phyloP scores from a whole-genome alignment of 2,113 vertebrate genomes.

The Sylvietta virens region DNA sequence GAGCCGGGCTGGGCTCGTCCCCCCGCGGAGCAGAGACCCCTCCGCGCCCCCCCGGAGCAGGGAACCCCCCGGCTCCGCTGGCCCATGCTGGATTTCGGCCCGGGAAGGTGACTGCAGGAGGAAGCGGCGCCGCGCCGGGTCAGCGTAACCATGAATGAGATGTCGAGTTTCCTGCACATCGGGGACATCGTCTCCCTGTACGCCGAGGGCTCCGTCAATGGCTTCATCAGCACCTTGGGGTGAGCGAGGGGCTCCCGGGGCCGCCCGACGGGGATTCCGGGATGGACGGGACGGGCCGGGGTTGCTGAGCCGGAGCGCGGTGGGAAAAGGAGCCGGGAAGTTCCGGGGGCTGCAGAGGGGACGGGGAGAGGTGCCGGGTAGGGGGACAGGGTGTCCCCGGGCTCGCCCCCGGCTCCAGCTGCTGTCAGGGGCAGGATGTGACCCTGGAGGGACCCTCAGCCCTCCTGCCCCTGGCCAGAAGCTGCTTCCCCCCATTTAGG shows the following conservation, averaged over 20 bases:
- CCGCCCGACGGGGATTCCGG: rapidly evolving
- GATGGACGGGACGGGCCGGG: background rate
- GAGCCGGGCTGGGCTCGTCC: background rate
- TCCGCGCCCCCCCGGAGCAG: background rate
- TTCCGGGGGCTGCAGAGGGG: background rate
- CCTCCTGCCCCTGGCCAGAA: background rate
- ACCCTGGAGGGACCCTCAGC: background rate
- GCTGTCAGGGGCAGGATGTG: background rate
- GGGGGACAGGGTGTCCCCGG: background rate
- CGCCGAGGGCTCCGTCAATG: slow-evolving; percentile 94
- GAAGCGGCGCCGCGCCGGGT: background rate
- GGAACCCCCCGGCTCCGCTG: background rate
- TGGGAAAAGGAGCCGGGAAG: background rate
- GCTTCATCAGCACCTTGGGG: slow-evolving; percentile 98
- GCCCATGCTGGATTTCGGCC: slow-evolving; percentile 23
- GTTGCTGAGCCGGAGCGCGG: background rate
- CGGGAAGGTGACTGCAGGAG: background rate
- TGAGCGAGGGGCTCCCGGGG: slow-evolving; percentile 54
- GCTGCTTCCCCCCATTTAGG: background rate
- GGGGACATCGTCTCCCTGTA: slow-evolving; percentile 98
- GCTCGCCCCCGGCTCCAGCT: background rate
- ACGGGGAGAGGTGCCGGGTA: background rate
- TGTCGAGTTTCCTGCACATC: slow-evolving; percentile 97
- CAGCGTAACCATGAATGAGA: slow-evolving; percentile 82
- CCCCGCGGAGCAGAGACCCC: background rate